Evolutionary conservation across 1,140 invertebrate genomes (phyloP).

Genomic region (Melitaea cinxia): DNA sequence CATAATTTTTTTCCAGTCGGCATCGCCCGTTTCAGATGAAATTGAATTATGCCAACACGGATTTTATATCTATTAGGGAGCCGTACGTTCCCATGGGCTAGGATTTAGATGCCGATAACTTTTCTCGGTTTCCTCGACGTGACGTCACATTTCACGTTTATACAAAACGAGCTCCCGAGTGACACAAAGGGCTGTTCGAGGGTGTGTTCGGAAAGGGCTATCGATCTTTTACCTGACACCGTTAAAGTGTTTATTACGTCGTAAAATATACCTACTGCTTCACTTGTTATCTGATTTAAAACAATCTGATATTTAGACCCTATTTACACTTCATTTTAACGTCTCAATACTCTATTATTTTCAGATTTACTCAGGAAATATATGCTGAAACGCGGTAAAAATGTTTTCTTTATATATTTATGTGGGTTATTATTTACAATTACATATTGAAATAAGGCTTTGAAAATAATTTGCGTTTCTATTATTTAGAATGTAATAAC

Average conservation of each 20-base stretch:
- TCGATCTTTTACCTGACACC: conserved; percentile 60
- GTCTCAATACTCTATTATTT: too few species aligned
- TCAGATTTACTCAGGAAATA: too few species aligned
- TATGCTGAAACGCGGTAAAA: too few species aligned
- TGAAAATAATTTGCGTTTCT: too few species aligned
- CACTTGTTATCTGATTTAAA: conserved; percentile 18
- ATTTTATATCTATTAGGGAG: conserved; percentile 79
- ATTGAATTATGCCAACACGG: conserved; percentile 75
- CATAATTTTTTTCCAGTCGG: conserved; percentile 48
- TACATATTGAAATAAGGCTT: too few species aligned
- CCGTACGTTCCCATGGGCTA: conserved; percentile 60
- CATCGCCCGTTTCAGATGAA: conserved; percentile 49
- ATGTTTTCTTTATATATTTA: too few species aligned
- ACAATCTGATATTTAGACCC: conserved; percentile 8
- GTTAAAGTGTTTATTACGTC: conserved; percentile 49
- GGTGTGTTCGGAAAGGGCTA: conserved; percentile 46
- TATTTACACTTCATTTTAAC: too few species aligned
- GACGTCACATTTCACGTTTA: conserved; percentile 52
- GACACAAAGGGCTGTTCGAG: conserved; percentile 42
- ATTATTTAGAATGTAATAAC: too few species aligned
- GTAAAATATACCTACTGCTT: conserved; percentile 38
- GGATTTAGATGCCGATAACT: conserved; percentile 74
- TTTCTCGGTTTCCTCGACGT: conserved; percentile 73
- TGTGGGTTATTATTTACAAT: too few species aligned
- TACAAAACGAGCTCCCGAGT: conserved; percentile 48